A percentile compares a stretch with the other conserved stretches of the same genome.
Conservation (phyloP, 2,888 invertebrate species). For the Tachystola acroxantha region DNA sequence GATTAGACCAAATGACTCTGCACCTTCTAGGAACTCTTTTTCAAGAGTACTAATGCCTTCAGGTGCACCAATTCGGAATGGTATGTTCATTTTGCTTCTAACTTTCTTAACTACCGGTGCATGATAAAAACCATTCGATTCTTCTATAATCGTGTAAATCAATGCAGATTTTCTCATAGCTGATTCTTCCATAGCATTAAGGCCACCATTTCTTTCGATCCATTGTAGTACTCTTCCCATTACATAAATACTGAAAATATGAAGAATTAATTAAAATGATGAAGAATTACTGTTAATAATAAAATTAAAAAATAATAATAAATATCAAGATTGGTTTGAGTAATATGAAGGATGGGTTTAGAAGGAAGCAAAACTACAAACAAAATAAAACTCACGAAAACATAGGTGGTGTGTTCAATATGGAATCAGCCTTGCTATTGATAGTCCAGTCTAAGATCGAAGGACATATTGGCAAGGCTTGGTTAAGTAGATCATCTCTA, state of each 20-base stretch:
- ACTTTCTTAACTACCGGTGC: conserved; percentile 83
- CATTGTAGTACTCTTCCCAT: conserved; percentile 95
- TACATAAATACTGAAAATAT: conserved; percentile 94
- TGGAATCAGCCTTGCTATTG: conserved; percentile 89
- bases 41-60: conserved; percentile 88
- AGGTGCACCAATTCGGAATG: conserved; percentile 87
- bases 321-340: no score
- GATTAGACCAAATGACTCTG: conserved; percentile 86
- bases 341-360: no score
- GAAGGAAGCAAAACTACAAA: no score
- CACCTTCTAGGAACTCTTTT: conserved; percentile 90
- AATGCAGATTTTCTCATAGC: conserved; percentile 84
- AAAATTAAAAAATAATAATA: conserved; percentile 19
- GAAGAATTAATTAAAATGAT: no score
- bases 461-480: conserved; percentile 87
- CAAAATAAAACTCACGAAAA: conserved; percentile 86
- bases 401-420: conserved; percentile 97
- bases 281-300: no score
- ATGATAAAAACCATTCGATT: conserved; percentile 91
- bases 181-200: conserved; percentile 86
- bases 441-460: conserved; percentile 91
- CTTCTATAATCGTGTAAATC: conserved; percentile 89
- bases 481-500: conserved; percentile 92
- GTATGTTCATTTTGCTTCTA: conserved; percentile 94
- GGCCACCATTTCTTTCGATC: conserved; percentile 92